Conservation (phyloP, 2,888 invertebrate species). For the Labia minor region DNA sequence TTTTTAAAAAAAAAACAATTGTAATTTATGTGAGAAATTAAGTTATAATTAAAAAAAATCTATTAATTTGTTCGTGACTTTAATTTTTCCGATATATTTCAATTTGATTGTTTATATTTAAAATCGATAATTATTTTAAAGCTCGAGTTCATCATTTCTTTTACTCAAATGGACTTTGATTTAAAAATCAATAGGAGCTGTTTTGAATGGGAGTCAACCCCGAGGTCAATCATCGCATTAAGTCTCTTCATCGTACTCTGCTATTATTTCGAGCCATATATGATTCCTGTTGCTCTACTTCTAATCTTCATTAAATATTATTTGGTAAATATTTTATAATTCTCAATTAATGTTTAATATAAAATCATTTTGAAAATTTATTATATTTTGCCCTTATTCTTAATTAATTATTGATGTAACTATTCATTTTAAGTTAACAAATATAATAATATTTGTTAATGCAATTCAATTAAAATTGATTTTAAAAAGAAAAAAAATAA, state of each 20-base stretch:
- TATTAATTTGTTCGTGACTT: not conserved
- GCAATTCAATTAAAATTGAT: no score
- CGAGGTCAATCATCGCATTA: slow-evolving; percentile 73
- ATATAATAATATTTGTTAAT: no score
- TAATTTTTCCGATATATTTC: not conserved
- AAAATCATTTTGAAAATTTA: not conserved
- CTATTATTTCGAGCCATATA: slow-evolving; percentile 92
- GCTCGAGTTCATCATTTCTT: no score
- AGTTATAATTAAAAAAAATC: no score
- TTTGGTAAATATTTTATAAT: slow-evolving; percentile 49
- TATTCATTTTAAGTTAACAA: no score
- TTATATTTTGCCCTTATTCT: no score
- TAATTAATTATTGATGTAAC: no score
- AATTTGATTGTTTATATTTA: not conserved
- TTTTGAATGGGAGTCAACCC: slow-evolving; percentile 91
- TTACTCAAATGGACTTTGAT: not conserved
- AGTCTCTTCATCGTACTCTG: slow-evolving; percentile 76
- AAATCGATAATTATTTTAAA: no score
- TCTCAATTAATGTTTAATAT: no score
- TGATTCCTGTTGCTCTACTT: slow-evolving; percentile 74
- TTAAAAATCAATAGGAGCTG: slow-evolving; percentile 56
- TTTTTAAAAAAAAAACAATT: no score
- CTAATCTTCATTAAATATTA: slow-evolving; percentile 68
- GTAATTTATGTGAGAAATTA: no score
- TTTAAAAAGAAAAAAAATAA: no score